phyloP scores from a whole-genome alignment of 2,888 invertebrate species.

The Morpho deidamia region DNA sequence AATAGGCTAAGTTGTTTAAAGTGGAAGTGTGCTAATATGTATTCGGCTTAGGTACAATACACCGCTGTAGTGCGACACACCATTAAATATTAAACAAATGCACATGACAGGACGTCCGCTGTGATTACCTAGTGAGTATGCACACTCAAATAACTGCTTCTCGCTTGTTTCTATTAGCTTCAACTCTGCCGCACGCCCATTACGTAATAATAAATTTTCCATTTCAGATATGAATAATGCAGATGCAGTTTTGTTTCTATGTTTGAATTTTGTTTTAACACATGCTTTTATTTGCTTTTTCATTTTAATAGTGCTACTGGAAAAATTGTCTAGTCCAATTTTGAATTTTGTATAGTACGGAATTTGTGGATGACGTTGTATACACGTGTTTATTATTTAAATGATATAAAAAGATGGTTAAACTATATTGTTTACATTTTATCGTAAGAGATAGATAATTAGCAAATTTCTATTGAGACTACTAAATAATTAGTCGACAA shows the following conservation, averaged over 20 bases:
- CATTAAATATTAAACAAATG: conserved; percentile 61
- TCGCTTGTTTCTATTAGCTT: conserved; percentile 19
- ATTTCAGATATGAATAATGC: conserved; percentile 1
- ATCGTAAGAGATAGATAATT: too few species aligned
- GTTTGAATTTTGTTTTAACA: neutral
- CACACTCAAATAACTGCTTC: conserved; percentile 17
- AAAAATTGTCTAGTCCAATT: too few species aligned
- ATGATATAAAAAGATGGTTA: too few species aligned
- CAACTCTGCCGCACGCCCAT: conserved; percentile 9
- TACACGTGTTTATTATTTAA: too few species aligned
- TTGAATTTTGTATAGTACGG: too few species aligned
- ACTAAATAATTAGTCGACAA: too few species aligned
- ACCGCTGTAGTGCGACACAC: conserved; percentile 38
- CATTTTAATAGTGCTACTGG: too few species aligned
- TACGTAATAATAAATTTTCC: conserved; percentile 1
- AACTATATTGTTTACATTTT: too few species aligned
- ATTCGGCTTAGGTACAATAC: conserved; percentile 28
- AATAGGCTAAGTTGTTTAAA: conserved; percentile 16
- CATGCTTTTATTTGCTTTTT: too few species aligned
- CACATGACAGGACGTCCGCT: conserved; percentile 42
- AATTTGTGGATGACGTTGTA: too few species aligned
- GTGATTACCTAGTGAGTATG: conserved; percentile 37
- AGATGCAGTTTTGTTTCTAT: conserved; percentile 9
- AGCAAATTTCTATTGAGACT: too few species aligned
- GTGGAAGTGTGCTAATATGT: conserved; percentile 24